phyloP scores from a whole-genome alignment of 2,113 vertebrate species.

The Melanerpes aurifrons region DNA sequence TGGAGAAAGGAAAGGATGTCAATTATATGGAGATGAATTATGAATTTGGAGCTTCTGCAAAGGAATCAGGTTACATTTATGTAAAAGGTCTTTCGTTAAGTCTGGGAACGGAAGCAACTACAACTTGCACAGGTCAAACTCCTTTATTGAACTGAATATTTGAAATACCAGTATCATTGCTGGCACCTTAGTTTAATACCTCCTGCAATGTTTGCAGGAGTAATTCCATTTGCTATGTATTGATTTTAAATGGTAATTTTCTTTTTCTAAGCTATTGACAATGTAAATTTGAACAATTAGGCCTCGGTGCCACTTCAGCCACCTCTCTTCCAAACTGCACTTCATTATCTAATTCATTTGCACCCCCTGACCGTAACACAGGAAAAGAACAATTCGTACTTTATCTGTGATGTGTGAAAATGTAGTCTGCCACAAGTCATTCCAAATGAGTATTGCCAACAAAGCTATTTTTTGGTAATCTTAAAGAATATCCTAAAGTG shows the following conservation, averaged over 20 bases:
- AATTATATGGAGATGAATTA: not conserved
- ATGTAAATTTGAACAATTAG: not conserved
- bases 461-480: not conserved
- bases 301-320: not conserved
- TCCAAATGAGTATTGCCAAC: not conserved
- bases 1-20: not conserved
- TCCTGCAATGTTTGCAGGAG: not conserved
- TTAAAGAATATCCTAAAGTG: not conserved
- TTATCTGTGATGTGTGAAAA: not conserved
- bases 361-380: not conserved
- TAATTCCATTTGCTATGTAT: not conserved
- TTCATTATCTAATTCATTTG: not conserved
- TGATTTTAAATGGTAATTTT: not conserved
- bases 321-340: not conserved
- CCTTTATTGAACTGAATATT: not conserved
- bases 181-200: not conserved
- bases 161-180: not conserved
- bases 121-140: not conserved
- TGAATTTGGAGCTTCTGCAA: not conserved
- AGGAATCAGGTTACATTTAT: not conserved
- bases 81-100: not conserved
- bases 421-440: not conserved
- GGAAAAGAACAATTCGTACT: not conserved
- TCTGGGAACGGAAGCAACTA: not conserved
- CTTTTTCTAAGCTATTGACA: not conserved